These are phyloP conservation scores for Troilus luridus DNA, from an alignment of 2,888 invertebrate genomes.

Conservation along the genomic window DNA sequence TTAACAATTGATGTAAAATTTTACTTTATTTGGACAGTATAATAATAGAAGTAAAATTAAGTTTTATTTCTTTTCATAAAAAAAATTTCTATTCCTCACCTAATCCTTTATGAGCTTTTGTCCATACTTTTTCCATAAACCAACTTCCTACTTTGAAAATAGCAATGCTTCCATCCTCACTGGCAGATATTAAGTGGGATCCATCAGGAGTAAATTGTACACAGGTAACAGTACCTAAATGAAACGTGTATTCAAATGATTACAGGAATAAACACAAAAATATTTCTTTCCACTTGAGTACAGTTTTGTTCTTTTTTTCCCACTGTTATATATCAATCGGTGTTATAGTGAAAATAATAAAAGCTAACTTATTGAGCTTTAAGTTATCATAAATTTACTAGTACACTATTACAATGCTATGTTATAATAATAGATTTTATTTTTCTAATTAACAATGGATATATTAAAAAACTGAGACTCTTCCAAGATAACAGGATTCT, in stretches of 20 bases:
- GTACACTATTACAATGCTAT: too few relatives aligned
- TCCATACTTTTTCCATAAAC: slow-evolving; percentile 87
- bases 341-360: background rate
- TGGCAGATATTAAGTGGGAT: slow-evolving; percentile 85
- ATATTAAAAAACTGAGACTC: too few relatives aligned
- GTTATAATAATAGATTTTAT: too few relatives aligned
- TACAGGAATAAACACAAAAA: background rate
- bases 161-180: slow-evolving; percentile 87
- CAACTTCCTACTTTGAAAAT: slow-evolving; percentile 87
- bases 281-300: background rate
- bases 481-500: too few relatives aligned
- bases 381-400: too few relatives aligned
- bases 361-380: background rate
- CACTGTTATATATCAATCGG: background rate
- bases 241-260: background rate
- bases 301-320: background rate
- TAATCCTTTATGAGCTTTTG: slow-evolving; percentile 80
- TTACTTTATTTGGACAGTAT: too few relatives aligned
- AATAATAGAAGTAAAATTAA: too few relatives aligned
- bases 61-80: background rate
- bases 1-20: too few relatives aligned
- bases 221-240: slow-evolving; percentile 79
- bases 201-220: slow-evolving; percentile 83
- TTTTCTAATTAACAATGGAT: too few relatives aligned
- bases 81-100: slow-evolving; percentile 62